These are phyloP conservation scores for Patella ulyssiponensis DNA, from an alignment of 2,888 invertebrate genomes.

Conservation along the genomic window DNA sequence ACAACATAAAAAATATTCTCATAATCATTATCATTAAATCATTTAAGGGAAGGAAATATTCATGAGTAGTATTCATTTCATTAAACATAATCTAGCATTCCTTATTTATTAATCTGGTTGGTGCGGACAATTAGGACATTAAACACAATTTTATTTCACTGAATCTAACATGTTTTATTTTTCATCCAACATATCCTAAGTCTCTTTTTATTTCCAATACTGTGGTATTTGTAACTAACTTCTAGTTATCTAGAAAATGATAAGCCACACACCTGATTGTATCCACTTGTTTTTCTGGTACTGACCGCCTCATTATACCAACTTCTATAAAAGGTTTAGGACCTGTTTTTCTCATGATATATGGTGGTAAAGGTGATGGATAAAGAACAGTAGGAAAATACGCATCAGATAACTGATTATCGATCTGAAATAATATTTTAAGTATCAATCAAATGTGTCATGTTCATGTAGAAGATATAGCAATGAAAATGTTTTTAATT, in stretches of 20 bases:
- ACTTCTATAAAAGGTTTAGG: conserved; percentile 77
- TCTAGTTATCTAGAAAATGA: too few species aligned
- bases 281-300: conserved; percentile 68
- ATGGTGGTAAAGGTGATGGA: conserved; percentile 76
- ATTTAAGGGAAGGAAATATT: neutral
- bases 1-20: conserved; percentile 24
- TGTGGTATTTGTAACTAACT: too few species aligned
- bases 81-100: neutral
- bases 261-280: conserved; percentile 68
- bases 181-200: too few species aligned
- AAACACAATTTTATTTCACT: too few species aligned
- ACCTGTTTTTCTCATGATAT: conserved; percentile 74
- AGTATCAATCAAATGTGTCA: neutral
- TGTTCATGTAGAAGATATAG: too few species aligned
- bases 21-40: neutral
- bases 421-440: conserved; percentile 76
- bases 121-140: too few species aligned
- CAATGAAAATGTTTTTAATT: too few species aligned
- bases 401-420: conserved; percentile 83
- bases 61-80: neutral
- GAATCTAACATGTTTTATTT: too few species aligned
- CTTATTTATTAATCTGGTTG: neutral
- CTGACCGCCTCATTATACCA: conserved; percentile 66
- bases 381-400: conserved; percentile 81
- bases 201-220: too few species aligned